Evolutionary conservation across 2,113 vertebrate genomes (phyloP), one percentile per base, ranked within the genome.

Genomic region (Chlorodrepanis virens): DNA sequence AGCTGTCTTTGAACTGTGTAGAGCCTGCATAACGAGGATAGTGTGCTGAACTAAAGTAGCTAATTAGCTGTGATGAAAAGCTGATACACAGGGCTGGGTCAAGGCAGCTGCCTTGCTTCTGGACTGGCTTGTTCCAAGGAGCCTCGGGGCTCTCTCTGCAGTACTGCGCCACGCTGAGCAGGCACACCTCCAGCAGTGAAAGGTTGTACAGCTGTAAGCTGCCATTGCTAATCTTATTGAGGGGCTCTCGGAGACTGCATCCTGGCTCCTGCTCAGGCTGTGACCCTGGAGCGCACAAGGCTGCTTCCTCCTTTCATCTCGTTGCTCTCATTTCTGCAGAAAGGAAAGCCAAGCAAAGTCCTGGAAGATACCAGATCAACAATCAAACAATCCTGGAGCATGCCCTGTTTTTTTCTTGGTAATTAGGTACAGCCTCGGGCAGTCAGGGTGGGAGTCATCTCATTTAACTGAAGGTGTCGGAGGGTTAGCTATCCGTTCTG

Each of bases 41-140:
- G 25, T 52, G 33, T 84, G 57, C 74, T 93, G 87, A 93, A 64
- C 87, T 84, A n/a, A 84, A 87, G 53, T 10, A 82, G 70, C 52
- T 91, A 64, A 87, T 94, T 87, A 91, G 42, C 61, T 85, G 49
- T 71, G 61, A 87, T 91, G 77, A 83, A 87, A 85, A 82, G 37
- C 78, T 65, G 78, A n/a, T 68, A n/a, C 1, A 2, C 1, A 2
- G 77, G 65, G 47, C 78, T 82, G 44, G 87, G 78, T 90, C 57
- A 79, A 49, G 70, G 78, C 57, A 93, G 40, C 44, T 72, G n/a
- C 68, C 28, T 88, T 80, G 79, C 44, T 91, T 71, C 85, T 87
- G 70, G 85, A 82, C 28, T 40, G 52, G 53, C 61, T 79, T 76
- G 74, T 72, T 87, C 53, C 37, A 23, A n/a, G 84, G 40, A 91